Base-by-base conservation (phyloP, 2,888 invertebrate species). In the Lithophane ornitopus region DNA sequence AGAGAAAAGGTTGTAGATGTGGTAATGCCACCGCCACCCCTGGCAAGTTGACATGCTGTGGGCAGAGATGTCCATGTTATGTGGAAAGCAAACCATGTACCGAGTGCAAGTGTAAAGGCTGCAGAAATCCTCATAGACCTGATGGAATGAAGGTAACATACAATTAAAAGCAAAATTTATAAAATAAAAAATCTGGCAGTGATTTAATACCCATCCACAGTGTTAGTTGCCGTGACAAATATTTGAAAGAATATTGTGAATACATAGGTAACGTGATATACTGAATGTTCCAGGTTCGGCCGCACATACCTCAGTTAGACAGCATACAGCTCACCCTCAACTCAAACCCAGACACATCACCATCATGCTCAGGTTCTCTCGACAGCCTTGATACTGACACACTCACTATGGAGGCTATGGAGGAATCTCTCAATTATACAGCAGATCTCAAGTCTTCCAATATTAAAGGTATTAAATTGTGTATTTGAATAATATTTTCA, bases 51-150 rank as follows among this genome's bases (percentile, higher is more conserved):
- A 99, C 99, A 0, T 99, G 99, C 91, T 99, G 99, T 91, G 99
- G 99, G 0, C 99, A 99, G 92, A 96, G 99, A 81, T 99, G 99
- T 95, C 99, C 99, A 0, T 99, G 99, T 94, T 99, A 99, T 94
- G 98, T 98, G 8, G 98, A 98, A 85, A 98, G 98, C 85, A 98
- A 98, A 92, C 98, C 98, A 0, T 99, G 99, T 92, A 97, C 98
- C 11, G 98, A 98, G 89, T 99, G 99, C 94, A 98, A 98, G 92
- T 99, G 99, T 94, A 97, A 98, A 91, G 99, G 99, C 2, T 99
- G 99, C 93, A 97, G 99, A 88, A 99, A 99, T 97, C 99, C 99
- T 4, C 98, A 98, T 90, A 97, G 98, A 84, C 97, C 98, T 70
- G 98, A 98, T 92, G 98, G 98, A 74, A 97, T 98, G 89, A 98